These are phyloP conservation scores for Borostomias antarcticus DNA, from an alignment of 2,797 vertebrate species.

Conservation along the genomic window DNA sequence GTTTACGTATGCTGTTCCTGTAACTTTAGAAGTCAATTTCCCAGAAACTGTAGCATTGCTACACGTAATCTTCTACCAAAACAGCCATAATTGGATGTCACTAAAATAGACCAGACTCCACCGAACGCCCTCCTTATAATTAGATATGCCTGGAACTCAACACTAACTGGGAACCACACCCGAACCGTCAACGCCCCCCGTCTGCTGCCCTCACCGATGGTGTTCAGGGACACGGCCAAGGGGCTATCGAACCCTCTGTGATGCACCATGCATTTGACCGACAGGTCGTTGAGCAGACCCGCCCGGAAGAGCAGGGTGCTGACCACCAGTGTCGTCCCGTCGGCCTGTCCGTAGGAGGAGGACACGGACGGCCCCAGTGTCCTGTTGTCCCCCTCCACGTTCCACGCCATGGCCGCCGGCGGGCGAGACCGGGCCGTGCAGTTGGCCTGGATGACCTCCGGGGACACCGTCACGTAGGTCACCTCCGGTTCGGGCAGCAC, in stretches of 20 bases:
- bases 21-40: slow-evolving; percentile 16
- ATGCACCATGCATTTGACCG: slow-evolving; percentile 68
- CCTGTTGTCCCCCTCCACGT: slow-evolving; percentile 61
- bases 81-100: slow-evolving; percentile 42
- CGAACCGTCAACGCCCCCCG: neutral
- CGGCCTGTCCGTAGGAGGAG: slow-evolving; percentile 56
- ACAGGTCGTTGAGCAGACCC: slow-evolving; percentile 45
- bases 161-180: neutral
- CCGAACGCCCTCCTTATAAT: neutral
- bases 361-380: slow-evolving; percentile 64
- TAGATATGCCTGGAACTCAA: neutral
- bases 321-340: slow-evolving; percentile 73
- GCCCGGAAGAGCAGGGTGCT: slow-evolving; percentile 70
- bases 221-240: slow-evolving; percentile 53
- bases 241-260: slow-evolving; percentile 70
- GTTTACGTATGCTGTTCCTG: neutral
- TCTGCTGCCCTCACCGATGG: slow-evolving; percentile 52
- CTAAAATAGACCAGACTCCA: slow-evolving; percentile 39
- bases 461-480: slow-evolving; percentile 41
- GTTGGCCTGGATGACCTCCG: slow-evolving; percentile 74
- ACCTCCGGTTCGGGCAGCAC: slow-evolving; percentile 76
- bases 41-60: slow-evolving; percentile 11
- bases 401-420: slow-evolving; percentile 68
- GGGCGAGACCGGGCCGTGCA: slow-evolving; percentile 75
- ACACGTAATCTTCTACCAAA: slow-evolving; percentile 44